Conservation (phyloP, 2,797 vertebrate species). For the Scyliorhinus canicula region DNA sequence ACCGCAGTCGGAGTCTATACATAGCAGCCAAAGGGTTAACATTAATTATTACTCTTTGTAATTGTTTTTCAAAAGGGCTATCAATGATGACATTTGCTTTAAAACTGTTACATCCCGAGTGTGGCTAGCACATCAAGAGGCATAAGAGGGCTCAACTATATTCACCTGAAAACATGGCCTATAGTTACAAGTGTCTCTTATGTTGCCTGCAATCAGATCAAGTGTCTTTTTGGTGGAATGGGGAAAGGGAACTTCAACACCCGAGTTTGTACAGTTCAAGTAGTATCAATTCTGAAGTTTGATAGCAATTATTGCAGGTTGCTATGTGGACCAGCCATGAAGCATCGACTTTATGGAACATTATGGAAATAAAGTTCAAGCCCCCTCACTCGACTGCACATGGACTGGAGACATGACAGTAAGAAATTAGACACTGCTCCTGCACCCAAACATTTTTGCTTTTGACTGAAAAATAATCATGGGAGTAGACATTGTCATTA, state of each 20-base stretch:
- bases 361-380: constrained; percentile 30
- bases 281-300: constrained; percentile 28
- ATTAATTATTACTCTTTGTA: constrained; percentile 16
- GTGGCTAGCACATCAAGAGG: constrained; percentile 5
- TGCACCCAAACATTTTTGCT: neutral
- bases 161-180: constrained; percentile 34
- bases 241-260: constrained; percentile 19
- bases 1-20: neutral
- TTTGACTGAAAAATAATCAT: neutral
- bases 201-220: constrained; percentile 19
- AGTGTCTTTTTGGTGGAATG: constrained; percentile 30
- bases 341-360: neutral
- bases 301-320: constrained; percentile 33
- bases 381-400: neutral
- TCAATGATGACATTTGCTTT: constrained; percentile 15
- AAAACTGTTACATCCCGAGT: constrained; percentile 10
- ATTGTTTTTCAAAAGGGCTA: constrained; percentile 9
- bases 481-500: neutral
- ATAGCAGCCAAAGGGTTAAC: neutral
- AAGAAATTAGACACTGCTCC: neutral
- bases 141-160: constrained; percentile 24
- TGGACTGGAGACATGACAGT: neutral
- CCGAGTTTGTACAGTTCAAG: constrained; percentile 19
- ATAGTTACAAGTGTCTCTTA: constrained; percentile 21
- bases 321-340: constrained; percentile 13